Evolutionary conservation across 2,797 vertebrate species (phyloP).

Genomic region (Chiloscyllium punctatum): DNA sequence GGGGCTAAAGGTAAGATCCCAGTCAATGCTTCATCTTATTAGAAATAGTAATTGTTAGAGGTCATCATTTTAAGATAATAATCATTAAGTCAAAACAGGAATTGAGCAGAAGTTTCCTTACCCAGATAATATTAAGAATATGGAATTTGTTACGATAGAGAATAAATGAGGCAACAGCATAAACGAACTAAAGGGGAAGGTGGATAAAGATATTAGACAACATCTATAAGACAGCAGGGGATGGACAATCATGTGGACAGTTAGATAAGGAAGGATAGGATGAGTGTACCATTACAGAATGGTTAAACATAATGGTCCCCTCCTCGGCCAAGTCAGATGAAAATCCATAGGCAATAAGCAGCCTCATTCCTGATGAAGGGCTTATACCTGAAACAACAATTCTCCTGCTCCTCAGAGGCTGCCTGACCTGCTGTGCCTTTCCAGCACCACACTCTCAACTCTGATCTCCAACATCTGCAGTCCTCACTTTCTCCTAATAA

Average conservation of each 20-base stretch:
- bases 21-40: background rate
- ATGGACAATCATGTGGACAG: background rate
- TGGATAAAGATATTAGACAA: background rate
- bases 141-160: background rate
- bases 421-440: too few species aligned
- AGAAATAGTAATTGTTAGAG: background rate
- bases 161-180: background rate
- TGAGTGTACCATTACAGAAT: background rate
- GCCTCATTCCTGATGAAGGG: too few species aligned
- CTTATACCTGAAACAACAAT: too few species aligned
- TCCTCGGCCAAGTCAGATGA: too few species aligned
- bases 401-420: too few species aligned
- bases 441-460: too few species aligned
- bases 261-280: background rate
- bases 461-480: too few species aligned
- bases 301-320: too few species aligned
- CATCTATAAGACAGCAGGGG: background rate
- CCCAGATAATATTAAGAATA: background rate
- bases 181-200: background rate
- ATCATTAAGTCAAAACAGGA: background rate
- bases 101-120: background rate
- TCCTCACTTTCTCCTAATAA: too few species aligned
- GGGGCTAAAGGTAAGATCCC: background rate
- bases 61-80: background rate
- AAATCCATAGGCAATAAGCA: too few species aligned